Evolutionary conservation across 2,888 invertebrate genomes (phyloP).

Genomic region (Oxyscelio sp.): DNA sequence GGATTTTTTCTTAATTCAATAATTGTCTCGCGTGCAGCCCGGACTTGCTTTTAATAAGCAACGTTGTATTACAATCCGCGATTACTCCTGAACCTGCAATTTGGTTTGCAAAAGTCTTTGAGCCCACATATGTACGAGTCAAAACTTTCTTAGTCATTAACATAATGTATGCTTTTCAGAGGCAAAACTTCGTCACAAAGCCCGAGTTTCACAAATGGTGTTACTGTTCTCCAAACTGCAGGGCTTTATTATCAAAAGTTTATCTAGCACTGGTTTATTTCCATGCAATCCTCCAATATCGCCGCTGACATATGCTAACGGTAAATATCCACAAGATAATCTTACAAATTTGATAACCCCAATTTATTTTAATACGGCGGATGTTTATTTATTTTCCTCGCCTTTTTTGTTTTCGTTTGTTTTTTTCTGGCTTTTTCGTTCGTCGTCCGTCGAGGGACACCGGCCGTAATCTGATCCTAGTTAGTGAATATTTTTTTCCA

Average conservation of each 20-base stretch:
- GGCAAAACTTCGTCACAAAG: conserved; percentile 84
- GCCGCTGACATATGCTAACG: conserved; percentile 91
- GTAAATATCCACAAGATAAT: conserved; percentile 88
- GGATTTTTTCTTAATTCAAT: too few species aligned
- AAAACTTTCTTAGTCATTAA: conserved; percentile 63
- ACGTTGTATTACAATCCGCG: conserved; percentile 31
- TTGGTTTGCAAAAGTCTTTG: conserved; percentile 65
- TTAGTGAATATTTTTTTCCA: conserved; percentile 55
- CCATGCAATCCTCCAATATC: conserved; percentile 92
- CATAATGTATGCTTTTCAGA: conserved; percentile 79
- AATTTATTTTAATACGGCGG: conserved; percentile 62
- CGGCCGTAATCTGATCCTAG: conserved; percentile 60
- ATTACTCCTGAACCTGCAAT: conserved; percentile 53
- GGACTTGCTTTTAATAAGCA: conserved; percentile 41
- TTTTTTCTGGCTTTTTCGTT: background rate
- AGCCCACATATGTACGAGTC: conserved; percentile 54
- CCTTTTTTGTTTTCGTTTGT: conserved; percentile 15
- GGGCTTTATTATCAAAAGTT: conserved; percentile 90
- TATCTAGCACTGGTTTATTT: conserved; percentile 90
- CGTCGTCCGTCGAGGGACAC: conserved; percentile 37
- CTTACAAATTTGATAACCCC: conserved; percentile 57
- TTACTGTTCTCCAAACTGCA: conserved; percentile 92
- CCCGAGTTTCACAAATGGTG: conserved; percentile 91
- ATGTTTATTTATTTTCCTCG: conserved; percentile 42
- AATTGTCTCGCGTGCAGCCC: too few species aligned